Conservation (phyloP, 2,888 invertebrate genomes). For the Sabellastarte sp. region DNA sequence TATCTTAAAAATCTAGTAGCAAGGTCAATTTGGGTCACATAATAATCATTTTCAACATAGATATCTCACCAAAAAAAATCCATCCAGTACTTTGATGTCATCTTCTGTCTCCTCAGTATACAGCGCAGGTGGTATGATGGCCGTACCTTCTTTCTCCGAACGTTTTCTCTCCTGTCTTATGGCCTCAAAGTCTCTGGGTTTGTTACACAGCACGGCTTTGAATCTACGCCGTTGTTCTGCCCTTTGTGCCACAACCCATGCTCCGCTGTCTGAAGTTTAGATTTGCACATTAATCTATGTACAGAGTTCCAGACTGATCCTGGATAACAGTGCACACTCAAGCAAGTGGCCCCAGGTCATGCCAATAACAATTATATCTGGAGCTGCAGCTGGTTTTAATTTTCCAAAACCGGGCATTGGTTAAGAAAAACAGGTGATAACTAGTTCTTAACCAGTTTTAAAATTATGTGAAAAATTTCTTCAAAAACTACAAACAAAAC, state of each 20-base stretch:
- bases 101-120: conserved; percentile 32
- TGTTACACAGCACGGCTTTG: conserved; percentile 53
- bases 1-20: no score
- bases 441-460: no score
- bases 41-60: no score
- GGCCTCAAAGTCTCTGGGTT: conserved; percentile 49
- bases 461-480: no score
- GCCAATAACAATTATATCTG: neutral
- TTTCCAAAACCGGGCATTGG: no score
- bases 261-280: conserved; percentile 44
- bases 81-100: conserved; percentile 46
- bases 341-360: neutral
- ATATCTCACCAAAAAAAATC: conserved; percentile 52
- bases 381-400: no score
- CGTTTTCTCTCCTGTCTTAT: conserved; percentile 48
- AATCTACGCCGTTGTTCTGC: conserved; percentile 53
- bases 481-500: no score
- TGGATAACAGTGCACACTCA: no score
- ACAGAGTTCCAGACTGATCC: no score
- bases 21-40: no score
- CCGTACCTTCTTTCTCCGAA: conserved; percentile 33
- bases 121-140: conserved; percentile 12
- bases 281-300: no score
- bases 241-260: conserved; percentile 54
- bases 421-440: no score